These are phyloP conservation scores for Menidia menidia DNA, from an alignment of 2,797 vertebrate genomes.

Conservation along the genomic window DNA sequence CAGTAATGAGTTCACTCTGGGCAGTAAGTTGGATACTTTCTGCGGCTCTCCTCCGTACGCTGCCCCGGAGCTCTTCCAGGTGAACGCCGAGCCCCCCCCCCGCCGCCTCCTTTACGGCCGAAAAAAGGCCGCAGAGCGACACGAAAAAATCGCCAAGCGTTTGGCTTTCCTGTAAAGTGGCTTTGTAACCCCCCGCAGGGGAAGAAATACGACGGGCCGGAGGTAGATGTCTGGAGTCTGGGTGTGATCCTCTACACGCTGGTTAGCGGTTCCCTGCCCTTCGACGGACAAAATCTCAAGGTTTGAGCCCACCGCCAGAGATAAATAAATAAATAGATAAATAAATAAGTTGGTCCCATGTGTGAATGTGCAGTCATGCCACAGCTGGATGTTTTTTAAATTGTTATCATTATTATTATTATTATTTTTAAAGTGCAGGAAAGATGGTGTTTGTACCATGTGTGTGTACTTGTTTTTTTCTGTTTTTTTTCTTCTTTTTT, in stretches of 20 bases:
- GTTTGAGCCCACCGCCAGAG: no score
- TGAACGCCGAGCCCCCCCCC: background rate
- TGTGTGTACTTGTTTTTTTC: no score
- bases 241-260: constrained; percentile 92
- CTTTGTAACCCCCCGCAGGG: constrained; percentile 84
- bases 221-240: constrained; percentile 92
- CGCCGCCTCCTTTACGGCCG: background rate
- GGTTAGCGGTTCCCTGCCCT: constrained; percentile 93
- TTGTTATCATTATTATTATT: no score
- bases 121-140: background rate
- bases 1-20: constrained; percentile 94
- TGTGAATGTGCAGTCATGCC: no score
- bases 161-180: constrained; percentile 78
- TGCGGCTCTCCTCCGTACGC: constrained; percentile 94
- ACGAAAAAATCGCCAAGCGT: background rate
- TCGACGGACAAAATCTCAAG: constrained; percentile 96
- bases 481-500: no score
- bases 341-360: background rate
- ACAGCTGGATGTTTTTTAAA: no score
- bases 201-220: constrained; percentile 89
- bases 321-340: no score
- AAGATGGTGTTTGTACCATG: no score
- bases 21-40: constrained; percentile 94
- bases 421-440: no score
- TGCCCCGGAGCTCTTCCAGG: constrained; percentile 81